Conservation (phyloP, 2,888 invertebrate species). For the Agrotis segetum region DNA sequence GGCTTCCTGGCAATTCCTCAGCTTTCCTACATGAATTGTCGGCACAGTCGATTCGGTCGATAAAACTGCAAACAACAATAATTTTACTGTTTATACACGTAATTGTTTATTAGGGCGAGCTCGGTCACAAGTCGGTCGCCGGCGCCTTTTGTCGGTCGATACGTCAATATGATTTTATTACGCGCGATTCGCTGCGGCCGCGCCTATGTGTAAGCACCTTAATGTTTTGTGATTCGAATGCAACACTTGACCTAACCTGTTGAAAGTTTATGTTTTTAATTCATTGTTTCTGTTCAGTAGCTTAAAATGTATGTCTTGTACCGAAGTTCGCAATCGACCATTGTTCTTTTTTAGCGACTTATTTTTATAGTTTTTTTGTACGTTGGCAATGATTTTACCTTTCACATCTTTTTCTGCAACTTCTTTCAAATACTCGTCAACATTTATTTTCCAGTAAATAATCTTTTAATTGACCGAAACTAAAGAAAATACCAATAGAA, state of each 20-base stretch:
- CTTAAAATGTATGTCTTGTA: conserved; percentile 39
- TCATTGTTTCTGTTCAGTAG: conserved; percentile 54
- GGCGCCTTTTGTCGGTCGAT: conserved; percentile 80
- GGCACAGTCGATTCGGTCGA: conserved; percentile 77
- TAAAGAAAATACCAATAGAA: conserved; percentile 6
- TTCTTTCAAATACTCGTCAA: background rate
- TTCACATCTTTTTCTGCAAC: background rate
- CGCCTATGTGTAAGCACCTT: conserved; percentile 63
- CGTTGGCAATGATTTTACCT: background rate
- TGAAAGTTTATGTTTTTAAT: conserved; percentile 34
- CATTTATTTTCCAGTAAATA: background rate
- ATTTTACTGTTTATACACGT: conserved; percentile 85
- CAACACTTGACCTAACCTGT: conserved; percentile 67
- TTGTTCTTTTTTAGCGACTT: background rate
- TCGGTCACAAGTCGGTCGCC: conserved; percentile 46
- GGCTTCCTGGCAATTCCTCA: conserved; percentile 50
- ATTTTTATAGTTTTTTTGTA: background rate
- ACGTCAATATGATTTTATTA: conserved; percentile 78
- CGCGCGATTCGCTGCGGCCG: conserved; percentile 80
- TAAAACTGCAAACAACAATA: conserved; percentile 81
- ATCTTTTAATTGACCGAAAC: conserved; percentile 13
- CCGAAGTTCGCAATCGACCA: background rate
- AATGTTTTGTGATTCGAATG: conserved; percentile 55
- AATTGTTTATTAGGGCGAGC: conserved; percentile 85
- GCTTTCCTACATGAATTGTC: conserved; percentile 49